Evolutionary conservation across 2,113 vertebrate species (phyloP).

Genomic region (Montifringilla adamsi): DNA sequence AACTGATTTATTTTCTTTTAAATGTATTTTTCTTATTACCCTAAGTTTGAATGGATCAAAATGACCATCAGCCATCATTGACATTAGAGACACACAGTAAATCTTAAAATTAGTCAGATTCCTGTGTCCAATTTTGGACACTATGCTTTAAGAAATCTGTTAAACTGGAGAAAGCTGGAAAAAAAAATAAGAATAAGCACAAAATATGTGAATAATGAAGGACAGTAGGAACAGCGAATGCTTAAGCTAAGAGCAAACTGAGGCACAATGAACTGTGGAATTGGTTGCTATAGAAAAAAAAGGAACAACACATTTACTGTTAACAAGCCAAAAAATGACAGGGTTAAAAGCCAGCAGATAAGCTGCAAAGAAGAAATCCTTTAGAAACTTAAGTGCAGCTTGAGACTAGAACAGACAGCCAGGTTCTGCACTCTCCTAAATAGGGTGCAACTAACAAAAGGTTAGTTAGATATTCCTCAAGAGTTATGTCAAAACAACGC

Average conservation of each 20-base stretch:
- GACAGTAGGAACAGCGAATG: not conserved
- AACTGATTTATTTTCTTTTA: not conserved
- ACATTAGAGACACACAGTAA: not conserved
- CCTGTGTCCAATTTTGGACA: not conserved
- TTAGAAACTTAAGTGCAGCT: not conserved
- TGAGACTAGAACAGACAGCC: not conserved
- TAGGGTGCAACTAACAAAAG: not conserved
- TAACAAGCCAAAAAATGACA: not conserved
- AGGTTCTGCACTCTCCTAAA: not conserved
- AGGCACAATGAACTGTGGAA: not conserved
- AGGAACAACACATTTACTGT: not conserved
- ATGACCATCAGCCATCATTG: not conserved
- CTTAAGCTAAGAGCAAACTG: not conserved
- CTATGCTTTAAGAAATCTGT: not conserved
- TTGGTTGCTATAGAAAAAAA: not conserved
- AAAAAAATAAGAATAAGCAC: not conserved
- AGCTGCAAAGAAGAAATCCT: not conserved
- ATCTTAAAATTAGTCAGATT: not conserved
- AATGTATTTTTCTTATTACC: not conserved
- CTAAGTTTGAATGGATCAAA: not conserved
- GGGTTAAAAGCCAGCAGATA: not conserved
- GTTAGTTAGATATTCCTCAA: not conserved
- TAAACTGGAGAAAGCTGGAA: not conserved
- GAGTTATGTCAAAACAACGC: fast-evolving
- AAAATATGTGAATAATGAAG: not conserved